These are phyloP conservation scores for Yasuhikotakia modesta DNA, from an alignment of 2,797 vertebrate species.

Conservation along the genomic window DNA sequence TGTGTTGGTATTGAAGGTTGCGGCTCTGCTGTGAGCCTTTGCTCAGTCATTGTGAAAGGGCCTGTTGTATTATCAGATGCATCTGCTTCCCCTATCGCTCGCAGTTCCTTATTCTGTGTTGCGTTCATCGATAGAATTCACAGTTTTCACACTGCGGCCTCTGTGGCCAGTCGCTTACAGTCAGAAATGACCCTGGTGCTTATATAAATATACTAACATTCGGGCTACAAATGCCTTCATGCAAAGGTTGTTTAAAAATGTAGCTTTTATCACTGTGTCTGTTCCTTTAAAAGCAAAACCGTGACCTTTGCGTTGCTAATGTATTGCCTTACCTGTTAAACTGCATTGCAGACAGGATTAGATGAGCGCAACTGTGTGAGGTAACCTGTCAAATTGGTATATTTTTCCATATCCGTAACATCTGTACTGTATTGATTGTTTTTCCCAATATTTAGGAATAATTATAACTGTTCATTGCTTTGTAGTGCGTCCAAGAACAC, in stretches of 20 bases:
- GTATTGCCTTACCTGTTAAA: not conserved
- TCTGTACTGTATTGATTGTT: not conserved
- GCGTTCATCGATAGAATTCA: slow-evolving; percentile 57
- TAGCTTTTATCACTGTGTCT: not conserved
- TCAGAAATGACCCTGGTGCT: slow-evolving; percentile 15
- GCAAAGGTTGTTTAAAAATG: not conserved
- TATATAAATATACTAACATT: not conserved
- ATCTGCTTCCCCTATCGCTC: slow-evolving; percentile 74
- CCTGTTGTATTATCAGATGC: slow-evolving; percentile 70
- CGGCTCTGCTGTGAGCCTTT: slow-evolving; percentile 5
- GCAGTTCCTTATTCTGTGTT: slow-evolving; percentile 78
- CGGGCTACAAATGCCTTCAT: not conserved
- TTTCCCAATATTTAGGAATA: too few species aligned
- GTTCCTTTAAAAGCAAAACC: too few species aligned
- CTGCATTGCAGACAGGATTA: too few species aligned
- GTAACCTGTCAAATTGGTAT: too few species aligned
- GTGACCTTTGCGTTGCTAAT: too few species aligned
- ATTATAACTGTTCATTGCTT: too few species aligned
- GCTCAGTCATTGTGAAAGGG: slow-evolving; percentile 57
- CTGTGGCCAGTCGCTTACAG: slow-evolving; percentile 1
- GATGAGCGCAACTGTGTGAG: not conserved
- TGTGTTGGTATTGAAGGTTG: not conserved
- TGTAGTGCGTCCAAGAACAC: not conserved
- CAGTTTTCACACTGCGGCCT: slow-evolving; percentile 39
- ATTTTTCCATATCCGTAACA: too few species aligned